Evolutionary conservation across 2,888 invertebrate species (phyloP).

Genomic region (Leptura quadrifasciata): DNA sequence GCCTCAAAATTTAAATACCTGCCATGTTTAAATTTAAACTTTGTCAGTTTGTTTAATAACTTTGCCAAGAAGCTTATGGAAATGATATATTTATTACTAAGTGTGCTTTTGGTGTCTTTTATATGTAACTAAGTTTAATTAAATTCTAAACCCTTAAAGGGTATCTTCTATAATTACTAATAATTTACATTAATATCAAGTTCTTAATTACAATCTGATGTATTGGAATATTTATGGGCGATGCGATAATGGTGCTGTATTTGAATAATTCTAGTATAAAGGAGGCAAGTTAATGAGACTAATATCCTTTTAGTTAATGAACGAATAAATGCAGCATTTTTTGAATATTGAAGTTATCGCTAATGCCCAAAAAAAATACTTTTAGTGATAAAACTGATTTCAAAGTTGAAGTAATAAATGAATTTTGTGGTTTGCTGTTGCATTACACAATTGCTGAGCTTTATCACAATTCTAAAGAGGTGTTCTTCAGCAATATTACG

Average conservation of each 20-base stretch:
- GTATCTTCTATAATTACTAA: conserved; percentile 48
- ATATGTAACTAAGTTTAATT: conserved; percentile 54
- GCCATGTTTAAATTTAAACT: conserved; percentile 48
- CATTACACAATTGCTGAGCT: no score
- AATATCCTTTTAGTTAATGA: not conserved
- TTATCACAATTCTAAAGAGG: no score
- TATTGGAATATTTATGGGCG: conserved; percentile 53
- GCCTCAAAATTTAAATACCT: conserved; percentile 42
- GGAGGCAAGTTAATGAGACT: conserved; percentile 39
- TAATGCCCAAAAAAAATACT: not conserved
- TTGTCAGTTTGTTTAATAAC: conserved; percentile 54
- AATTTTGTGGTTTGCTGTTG: not conserved
- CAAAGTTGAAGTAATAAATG: no score
- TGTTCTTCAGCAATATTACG: no score
- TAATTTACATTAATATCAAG: conserved; percentile 49
- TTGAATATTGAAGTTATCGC: not conserved
- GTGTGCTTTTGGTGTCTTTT: conserved; percentile 55
- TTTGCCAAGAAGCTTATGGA: conserved; percentile 56
- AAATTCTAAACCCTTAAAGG: conserved; percentile 52
- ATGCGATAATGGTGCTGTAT: conserved; percentile 44
- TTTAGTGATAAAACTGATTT: no score
- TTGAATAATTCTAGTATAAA: conserved; percentile 53
- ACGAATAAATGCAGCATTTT: not conserved
- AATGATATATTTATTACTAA: conserved; percentile 60
- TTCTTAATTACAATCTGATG: conserved; percentile 51